Evolutionary conservation across 2,888 invertebrate genomes (phyloP), one percentile per base, ranked within the genome.

Genomic region (Syrphus vitripennis): DNA sequence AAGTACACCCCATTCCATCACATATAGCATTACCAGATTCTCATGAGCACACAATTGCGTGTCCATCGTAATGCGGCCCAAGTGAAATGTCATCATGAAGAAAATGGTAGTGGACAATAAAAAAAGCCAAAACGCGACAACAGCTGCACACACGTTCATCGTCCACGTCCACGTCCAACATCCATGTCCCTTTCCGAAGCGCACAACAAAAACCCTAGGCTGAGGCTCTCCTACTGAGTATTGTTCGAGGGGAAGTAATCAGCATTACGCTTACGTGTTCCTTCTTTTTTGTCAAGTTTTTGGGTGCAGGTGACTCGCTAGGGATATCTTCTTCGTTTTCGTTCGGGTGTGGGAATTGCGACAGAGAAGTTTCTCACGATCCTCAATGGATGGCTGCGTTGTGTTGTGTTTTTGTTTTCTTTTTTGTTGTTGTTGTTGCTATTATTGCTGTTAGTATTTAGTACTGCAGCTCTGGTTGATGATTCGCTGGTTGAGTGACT

Each of bases 311-410:
- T 88, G 88, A 88, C 87, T 87, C 67, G 77, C 3, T n/a, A 70
- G 70, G 65, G 69, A 79, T 63, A 75, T 79, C 53, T 71, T 77
- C 78, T 48, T 67, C 55, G 69, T 67, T 61, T 55, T 67, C 26
- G 69, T 63, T 61, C 75, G 83, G 89, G 90, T 92, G 92, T 92
- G 92, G 92, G 92, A 92, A 92, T 92, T 90, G 90, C 89, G 90
- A 89, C 89, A 90, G 90, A 90, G 89, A 91, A 92, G 90, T 92
- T 92, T 92, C 92, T 92, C 92, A 92, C 92, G 92, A 92, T 92
- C 90, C 88, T 83, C 89, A 88, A 88, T 88, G 87, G 88, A 83
- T 87, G 88, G 87, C 81, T 88, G 83, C 83, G 78, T 77, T 83
- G 61, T 77, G 71, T 57, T n/a, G n/a, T n/a, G n/a, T n/a, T n/a